phyloP scores from a whole-genome alignment of 2,888 invertebrate genomes.

The Dioctria linearis region DNA sequence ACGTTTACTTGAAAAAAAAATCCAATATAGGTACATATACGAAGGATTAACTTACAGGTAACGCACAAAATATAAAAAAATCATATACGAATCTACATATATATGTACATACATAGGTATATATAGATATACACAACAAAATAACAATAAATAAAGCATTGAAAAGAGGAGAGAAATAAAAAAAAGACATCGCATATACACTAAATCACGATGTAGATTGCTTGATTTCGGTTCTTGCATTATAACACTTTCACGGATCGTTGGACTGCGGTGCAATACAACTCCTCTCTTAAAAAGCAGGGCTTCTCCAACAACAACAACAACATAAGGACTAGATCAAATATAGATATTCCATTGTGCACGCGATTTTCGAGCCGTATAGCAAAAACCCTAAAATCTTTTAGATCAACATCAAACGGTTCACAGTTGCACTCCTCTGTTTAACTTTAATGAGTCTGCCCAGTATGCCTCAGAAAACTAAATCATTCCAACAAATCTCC shows the following conservation, averaged over 20 bases:
- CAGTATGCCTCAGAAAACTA: conserved; percentile 54
- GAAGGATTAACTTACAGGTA: neutral
- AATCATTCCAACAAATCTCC: conserved; percentile 55
- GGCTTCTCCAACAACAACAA: conserved; percentile 38
- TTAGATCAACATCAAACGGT: conserved; percentile 49
- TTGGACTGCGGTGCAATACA: conserved; percentile 63
- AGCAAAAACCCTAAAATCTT: conserved; percentile 39
- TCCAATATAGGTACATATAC: neutral
- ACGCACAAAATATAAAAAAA: conserved; percentile 42
- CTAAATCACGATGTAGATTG: conserved; percentile 54
- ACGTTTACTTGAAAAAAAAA: neutral
- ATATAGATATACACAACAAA: conserved; percentile 12
- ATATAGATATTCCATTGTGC: conserved; percentile 53
- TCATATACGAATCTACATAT: too few species aligned
- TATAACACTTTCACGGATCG: conserved; percentile 72
- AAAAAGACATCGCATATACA: conserved; percentile 36
- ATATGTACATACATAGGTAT: too few species aligned
- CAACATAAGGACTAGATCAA: conserved; percentile 53
- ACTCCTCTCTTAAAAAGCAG: conserved; percentile 46
- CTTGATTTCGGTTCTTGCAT: conserved; percentile 59
- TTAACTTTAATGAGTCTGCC: conserved; percentile 55
- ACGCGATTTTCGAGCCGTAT: conserved; percentile 53
- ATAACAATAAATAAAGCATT: conserved; percentile 48
- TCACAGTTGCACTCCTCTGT: conserved; percentile 53
- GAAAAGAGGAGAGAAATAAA: conserved; percentile 13